phyloP scores from a whole-genome alignment of 2,888 invertebrate genomes.

The Drosophila fungiperda region DNA sequence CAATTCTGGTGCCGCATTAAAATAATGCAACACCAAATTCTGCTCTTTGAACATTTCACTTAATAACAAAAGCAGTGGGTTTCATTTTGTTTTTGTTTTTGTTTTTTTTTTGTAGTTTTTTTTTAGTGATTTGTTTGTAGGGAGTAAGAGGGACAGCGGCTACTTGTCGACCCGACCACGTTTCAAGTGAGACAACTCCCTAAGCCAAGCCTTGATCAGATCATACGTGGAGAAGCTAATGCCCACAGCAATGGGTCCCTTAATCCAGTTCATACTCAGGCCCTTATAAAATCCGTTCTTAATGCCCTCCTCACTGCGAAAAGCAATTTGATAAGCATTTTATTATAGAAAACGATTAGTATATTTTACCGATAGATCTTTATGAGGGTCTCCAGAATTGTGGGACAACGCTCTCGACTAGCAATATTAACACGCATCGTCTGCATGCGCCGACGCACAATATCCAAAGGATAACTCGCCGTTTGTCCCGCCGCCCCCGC shows the following conservation, averaged over 20 bases:
- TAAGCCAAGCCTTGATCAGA: slow-evolving; percentile 88
- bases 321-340: neutral
- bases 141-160: slow-evolving; percentile 1
- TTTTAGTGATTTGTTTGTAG: slow-evolving; percentile 24
- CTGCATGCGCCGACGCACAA: slow-evolving; percentile 90
- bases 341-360: neutral
- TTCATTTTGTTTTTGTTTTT: slow-evolving; percentile 26
- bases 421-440: slow-evolving; percentile 86
- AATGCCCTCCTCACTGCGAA: slow-evolving; percentile 93
- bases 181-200: slow-evolving; percentile 85
- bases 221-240: slow-evolving; percentile 99
- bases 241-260: slow-evolving; percentile 95
- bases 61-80: slow-evolving; percentile 54
- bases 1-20: slow-evolving; percentile 48
- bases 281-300: slow-evolving; percentile 98
- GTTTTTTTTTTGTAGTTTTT: slow-evolving; percentile 24
- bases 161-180: slow-evolving; percentile 75
- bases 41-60: slow-evolving; percentile 25
- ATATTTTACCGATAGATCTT: slow-evolving; percentile 89
- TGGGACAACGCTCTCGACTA: slow-evolving; percentile 87
- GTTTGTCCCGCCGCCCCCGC: slow-evolving; percentile 98
- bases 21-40: slow-evolving; percentile 33
- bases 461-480: slow-evolving; percentile 97
- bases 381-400: slow-evolving; percentile 88
- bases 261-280: slow-evolving; percentile 99